Evolutionary conservation across 37 sponge, comb jelly and placozoan species (phyloP).

Genomic region (Bolinopsis microptera): DNA sequence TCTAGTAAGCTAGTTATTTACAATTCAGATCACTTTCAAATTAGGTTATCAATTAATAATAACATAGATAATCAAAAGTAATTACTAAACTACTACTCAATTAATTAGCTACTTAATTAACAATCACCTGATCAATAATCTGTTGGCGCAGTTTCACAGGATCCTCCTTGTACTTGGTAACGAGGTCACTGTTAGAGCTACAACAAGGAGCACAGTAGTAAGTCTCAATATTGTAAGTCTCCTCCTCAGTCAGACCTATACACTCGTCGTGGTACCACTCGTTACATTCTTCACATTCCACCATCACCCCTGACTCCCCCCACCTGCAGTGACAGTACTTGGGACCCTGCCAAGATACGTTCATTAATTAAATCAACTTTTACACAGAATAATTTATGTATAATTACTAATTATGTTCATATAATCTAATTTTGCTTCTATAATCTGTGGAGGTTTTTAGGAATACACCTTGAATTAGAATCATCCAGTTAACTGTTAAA

Average conservation of each 20-base stretch:
- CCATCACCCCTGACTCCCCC: conserved; percentile 57
- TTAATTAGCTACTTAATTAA: not conserved
- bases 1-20: too few relatives aligned
- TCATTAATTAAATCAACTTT: too few relatives aligned
- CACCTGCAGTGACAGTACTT: conserved; percentile 39
- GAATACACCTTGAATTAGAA: too few relatives aligned
- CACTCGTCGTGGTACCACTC: conserved; percentile 63
- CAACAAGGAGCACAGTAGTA: conserved; percentile 59
- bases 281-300: conserved; percentile 30
- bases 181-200: not conserved
- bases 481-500: too few relatives aligned
- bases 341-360: not conserved
- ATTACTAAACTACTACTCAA: too few relatives aligned
- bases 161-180: conserved; percentile 28
- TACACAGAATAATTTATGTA: too few relatives aligned
- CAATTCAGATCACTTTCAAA: too few relatives aligned
- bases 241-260: conserved; percentile 44
- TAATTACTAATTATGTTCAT: too few relatives aligned
- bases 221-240: conserved; percentile 35
- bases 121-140: not conserved
- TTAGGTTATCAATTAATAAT: too few relatives aligned
- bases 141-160: conserved; percentile 4
- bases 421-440: too few relatives aligned
- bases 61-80: not conserved
- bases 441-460: too few relatives aligned